Base-by-base conservation (phyloP, 2,797 vertebrate genomes). In the Sphenodon punctatus region DNA sequence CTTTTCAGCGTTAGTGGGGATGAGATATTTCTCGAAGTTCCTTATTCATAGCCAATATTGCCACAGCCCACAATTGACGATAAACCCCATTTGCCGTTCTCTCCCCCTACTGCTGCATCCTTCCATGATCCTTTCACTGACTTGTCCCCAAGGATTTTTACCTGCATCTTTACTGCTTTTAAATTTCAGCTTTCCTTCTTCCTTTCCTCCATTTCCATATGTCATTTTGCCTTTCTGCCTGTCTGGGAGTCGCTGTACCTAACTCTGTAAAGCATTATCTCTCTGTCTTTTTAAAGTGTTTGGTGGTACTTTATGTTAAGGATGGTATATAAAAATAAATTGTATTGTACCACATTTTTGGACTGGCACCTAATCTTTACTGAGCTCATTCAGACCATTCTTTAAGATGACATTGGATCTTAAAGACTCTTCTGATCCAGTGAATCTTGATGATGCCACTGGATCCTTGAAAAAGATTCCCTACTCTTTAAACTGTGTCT, bases 261-360 rank as follows among this genome's bases (percentile, higher is more conserved):
- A 91, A 92, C 89, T 92, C 91, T 91, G 90, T 94, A 93, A 94
- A 91, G 88, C 88, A 93, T 94, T 93, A 92, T 91, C 87, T 92
- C 73, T 91, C 92, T 88, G 88, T 94, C 90, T 89, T 88, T 94
- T 90, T 90, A 91, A 93, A 94, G 84, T 94, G 89, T 93, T 94
- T 90, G 94, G 92, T 89, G 92, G 93, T 93, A 92, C 89, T 94
- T 89, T 82, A 85, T 89, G 85, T 94, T 92, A 94, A 79, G 87
- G 84, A 94, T 93, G 88, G 93, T 83, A 92, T 91, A 93, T 93
- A 93, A 93, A 94, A 94, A 93, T 94, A 91, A 92, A 92, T 93
- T 92, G 82, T 90, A 92, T 90, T 93, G 92, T 90, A 92, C 90
- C 93, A 91, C 87, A 92, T 94, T 94, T 91, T 92, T 92, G 84